Percentiles rank a stretch among this genome's conserved stretches.
These are phyloP conservation scores for Taeniopygia guttata DNA, from an alignment of 2,797 vertebrate genomes.

Conservation along the genomic window DNA sequence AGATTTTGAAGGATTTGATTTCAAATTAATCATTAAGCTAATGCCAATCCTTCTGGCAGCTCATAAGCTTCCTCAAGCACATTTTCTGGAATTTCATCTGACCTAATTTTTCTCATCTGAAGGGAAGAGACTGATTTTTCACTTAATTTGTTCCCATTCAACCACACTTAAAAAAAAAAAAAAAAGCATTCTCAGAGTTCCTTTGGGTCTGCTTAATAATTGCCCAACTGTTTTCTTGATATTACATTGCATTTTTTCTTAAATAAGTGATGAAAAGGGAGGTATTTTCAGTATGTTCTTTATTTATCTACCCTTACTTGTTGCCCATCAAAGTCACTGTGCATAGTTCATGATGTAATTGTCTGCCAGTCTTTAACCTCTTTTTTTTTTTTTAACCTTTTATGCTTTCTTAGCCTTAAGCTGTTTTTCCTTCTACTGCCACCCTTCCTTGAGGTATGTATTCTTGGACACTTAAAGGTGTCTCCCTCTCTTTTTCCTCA, in stretches of 20 bases:
- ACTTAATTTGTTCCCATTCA: background rate
- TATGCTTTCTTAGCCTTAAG: background rate
- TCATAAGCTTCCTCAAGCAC: background rate
- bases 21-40: background rate
- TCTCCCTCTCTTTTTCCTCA: background rate
- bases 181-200: background rate
- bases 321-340: background rate
- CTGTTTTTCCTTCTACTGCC: background rate
- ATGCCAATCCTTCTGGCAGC: background rate
- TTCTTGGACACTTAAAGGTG: background rate
- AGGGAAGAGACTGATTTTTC: background rate
- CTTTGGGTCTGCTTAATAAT: background rate
- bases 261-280: background rate
- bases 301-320: background rate
- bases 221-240: background rate
- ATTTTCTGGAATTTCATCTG: background rate
- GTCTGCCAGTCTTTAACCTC: background rate
- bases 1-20: background rate
- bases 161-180: background rate
- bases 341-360: background rate
- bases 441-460: background rate
- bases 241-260: background rate
- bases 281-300: background rate
- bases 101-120: background rate
- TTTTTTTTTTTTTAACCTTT: background rate